Conservation (phyloP, 2,797 vertebrate genomes). For the Hylomyscus alleni region DNA sequence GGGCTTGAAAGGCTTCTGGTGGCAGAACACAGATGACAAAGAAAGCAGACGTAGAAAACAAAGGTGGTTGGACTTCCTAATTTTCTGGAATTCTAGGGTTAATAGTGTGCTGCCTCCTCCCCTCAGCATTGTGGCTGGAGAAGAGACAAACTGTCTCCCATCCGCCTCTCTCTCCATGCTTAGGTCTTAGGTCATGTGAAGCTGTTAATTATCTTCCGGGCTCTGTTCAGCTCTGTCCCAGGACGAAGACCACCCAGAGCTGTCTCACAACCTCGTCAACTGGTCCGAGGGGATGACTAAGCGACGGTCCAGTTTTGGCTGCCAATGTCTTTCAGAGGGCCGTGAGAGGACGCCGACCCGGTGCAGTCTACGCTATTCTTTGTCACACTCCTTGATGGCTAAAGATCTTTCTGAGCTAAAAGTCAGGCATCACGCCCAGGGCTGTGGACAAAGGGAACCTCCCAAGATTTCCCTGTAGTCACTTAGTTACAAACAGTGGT, state of each 20-base stretch:
- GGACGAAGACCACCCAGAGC: not conserved
- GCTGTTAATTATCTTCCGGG: too few relatives aligned
- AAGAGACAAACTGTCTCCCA: not conserved
- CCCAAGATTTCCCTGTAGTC: not conserved
- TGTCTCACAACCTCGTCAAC: not conserved
- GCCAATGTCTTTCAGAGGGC: not conserved
- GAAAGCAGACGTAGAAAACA: not conserved
- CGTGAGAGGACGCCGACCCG: not conserved
- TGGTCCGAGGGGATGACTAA: not conserved
- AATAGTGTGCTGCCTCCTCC: not conserved
- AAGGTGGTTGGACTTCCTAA: not conserved
- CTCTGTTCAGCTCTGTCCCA: not conserved
- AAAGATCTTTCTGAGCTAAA: not conserved
- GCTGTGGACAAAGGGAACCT: not conserved
- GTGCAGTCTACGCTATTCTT: not conserved
- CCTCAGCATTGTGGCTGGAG: accelerated
- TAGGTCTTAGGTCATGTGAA: not conserved
- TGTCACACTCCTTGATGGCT: not conserved
- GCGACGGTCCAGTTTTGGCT: not conserved
- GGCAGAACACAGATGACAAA: not conserved
- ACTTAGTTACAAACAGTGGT: not conserved
- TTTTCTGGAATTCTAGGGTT: not conserved
- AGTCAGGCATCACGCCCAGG: not conserved
- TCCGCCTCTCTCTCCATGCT: not conserved
- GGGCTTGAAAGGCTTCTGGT: not conserved